Evolutionary conservation across 2,888 invertebrate genomes (phyloP), one percentile per base, ranked within the genome.

Genomic region (Baccha elongata): DNA sequence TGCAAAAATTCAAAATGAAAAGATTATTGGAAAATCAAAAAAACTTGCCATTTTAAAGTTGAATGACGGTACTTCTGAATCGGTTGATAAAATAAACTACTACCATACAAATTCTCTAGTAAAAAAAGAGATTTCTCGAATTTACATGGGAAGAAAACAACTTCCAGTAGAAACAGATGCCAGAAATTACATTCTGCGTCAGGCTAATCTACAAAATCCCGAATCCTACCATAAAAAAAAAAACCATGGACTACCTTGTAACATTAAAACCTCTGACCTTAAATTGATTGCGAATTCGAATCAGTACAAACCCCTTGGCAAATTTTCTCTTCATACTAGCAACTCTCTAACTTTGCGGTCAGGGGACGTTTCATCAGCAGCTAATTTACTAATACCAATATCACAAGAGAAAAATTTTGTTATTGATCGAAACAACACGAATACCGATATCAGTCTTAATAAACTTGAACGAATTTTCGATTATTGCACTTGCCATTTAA

Each of bases 401-500:
- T 10, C 8, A 23, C 10, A 53, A 53, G n/a, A 4, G 4, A 55
- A 19, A 19, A 29, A 7, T 37, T 35, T 37, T 29, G 23, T 55
- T 40, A 21, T 58, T 55, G 23, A 74, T 65, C 40, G 55, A 46
- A 73, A 32, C 48, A 48, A 19, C 55, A 15, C 37, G 46, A 65
- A 65, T 37, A 7, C 19, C 15, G 48, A 73, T 15, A 26, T 46
- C 35, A 46, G 10, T 26, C n/a, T 11, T 44, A 23, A 72, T 53
- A 60, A 67, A 60, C 15, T 55, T n/a, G 35, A 58, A 67, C 42
- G 58, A 35, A 35, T 15, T 64, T 3, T 65, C n/a, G 21, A 62
- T 37, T 81, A 76, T 74, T 84, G 79, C 62, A 69, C 79, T 40
- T 84, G 84, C 68, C 78, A 71, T 50, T 50, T 71, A 6, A 81